A percentile compares a stretch with the other conserved stretches of the same genome.
Conservation (phyloP, 2,888 invertebrate species). For the Orchesella flavescens region DNA sequence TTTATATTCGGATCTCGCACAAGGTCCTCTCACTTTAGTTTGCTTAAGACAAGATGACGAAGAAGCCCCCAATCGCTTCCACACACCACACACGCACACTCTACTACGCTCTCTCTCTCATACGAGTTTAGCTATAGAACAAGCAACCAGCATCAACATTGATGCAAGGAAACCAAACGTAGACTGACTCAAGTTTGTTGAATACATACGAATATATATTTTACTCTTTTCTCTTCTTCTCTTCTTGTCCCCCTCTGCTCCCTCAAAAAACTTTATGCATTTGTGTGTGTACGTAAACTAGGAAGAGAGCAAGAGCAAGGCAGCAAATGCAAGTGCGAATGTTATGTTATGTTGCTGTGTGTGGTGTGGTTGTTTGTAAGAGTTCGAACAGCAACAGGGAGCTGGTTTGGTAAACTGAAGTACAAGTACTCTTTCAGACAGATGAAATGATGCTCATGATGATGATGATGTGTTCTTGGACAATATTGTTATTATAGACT, state of each 20-base stretch:
- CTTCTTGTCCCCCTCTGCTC: neutral
- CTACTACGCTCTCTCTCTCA: neutral
- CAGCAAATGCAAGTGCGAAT: neutral
- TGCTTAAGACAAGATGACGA: neutral
- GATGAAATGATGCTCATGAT: conserved; percentile 45
- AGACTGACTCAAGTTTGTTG: conserved; percentile 34
- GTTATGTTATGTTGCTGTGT: neutral
- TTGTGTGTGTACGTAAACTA: neutral
- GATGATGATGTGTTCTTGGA: conserved; percentile 31
- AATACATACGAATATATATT: conserved; percentile 26
- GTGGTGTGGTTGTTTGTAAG: neutral
- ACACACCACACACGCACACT: conserved; percentile 32
- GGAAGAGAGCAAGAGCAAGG: neutral
- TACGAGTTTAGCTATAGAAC: neutral
- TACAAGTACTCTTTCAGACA: conserved; percentile 18
- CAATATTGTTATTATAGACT: conserved; percentile 55
- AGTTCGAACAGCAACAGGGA: conserved; percentile 54
- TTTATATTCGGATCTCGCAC: conserved; percentile 57
- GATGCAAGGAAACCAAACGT: conserved; percentile 23
- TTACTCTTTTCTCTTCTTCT: neutral
- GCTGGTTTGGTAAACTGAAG: conserved; percentile 6
- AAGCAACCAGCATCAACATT: conserved; percentile 33
- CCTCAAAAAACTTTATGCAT: neutral
- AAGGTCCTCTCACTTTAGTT: conserved; percentile 32
- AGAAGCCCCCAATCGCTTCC: neutral